Evolutionary conservation across 23 tunicate genomes (phyloP).

Genomic region (Ascidia mentula): DNA sequence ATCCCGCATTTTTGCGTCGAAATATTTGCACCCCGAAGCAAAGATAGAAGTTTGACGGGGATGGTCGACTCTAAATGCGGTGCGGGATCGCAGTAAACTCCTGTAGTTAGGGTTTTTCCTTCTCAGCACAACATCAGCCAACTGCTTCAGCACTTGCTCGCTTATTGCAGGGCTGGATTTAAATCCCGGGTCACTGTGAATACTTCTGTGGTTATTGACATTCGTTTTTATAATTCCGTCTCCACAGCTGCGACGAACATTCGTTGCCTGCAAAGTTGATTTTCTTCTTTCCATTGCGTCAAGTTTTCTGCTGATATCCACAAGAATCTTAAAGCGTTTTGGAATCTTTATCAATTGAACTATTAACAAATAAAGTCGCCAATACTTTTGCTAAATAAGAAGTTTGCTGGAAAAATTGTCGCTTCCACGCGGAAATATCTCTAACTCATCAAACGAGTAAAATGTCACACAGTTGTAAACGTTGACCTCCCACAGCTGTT

Average conservation of each 20-base stretch:
- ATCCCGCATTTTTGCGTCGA: neutral
- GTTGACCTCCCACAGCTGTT: too few species aligned
- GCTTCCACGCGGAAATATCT: too few species aligned
- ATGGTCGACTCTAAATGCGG: neutral
- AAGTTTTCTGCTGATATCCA: conserved; percentile 4
- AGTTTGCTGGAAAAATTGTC: too few species aligned
- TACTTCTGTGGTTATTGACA: conserved; percentile 44
- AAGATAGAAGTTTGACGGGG: neutral
- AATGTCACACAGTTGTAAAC: too few species aligned
- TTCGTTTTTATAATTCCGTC: conserved; percentile 13
- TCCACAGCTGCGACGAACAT: conserved; percentile 41
- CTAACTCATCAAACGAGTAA: too few species aligned
- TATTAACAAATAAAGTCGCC: too few species aligned
- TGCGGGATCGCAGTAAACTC: neutral
- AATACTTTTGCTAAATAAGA: too few species aligned
- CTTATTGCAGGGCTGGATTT: neutral
- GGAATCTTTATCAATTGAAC: too few species aligned
- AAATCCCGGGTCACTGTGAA: conserved; percentile 76
- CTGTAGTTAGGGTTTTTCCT: neutral
- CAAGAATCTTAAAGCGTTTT: neutral
- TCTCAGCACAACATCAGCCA: neutral
- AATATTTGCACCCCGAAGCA: neutral
- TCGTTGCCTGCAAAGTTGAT: neutral
- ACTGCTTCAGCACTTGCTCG: conserved; percentile 18
- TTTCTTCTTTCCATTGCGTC: neutral